Conservation (phyloP, 2,888 invertebrate species). For the Cataglyphis rosenhaueri region DNA sequence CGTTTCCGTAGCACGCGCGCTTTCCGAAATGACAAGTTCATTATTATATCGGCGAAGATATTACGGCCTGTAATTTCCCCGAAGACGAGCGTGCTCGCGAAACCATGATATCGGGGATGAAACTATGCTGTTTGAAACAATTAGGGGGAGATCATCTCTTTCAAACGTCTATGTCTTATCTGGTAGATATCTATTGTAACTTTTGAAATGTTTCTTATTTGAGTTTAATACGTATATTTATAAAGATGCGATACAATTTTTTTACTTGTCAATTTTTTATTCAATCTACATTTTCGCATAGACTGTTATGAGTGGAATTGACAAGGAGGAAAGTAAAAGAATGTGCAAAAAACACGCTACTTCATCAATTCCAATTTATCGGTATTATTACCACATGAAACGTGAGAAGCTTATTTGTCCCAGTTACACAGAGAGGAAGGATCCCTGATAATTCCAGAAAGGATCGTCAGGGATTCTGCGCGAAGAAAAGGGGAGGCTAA, state of each 20-base stretch:
- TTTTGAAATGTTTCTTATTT: neutral
- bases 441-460: conserved; percentile 29
- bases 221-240: neutral
- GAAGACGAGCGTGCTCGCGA: neutral
- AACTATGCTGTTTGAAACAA: conserved; percentile 7
- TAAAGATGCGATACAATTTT: neutral
- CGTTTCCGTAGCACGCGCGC: neutral
- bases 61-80: neutral
- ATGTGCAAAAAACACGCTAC: neutral
- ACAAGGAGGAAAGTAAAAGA: conserved; percentile 32
- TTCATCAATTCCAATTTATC: conserved; percentile 26
- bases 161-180: neutral
- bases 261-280: neutral
- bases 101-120: neutral
- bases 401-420: conserved; percentile 22
- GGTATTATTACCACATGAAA: conserved; percentile 9
- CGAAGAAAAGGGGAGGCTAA: conserved; percentile 6
- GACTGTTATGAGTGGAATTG: neutral
- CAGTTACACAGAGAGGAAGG: neutral
- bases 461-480: conserved; percentile 11
- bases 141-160: neutral
- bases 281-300: neutral
- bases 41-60: conserved; percentile 4
- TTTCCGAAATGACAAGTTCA: conserved; percentile 20
- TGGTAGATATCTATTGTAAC: neutral